Evolutionary conservation across 2,888 invertebrate species (phyloP), one percentile per base, ranked within the genome.

Genomic region (Agriopis leucophaearia): DNA sequence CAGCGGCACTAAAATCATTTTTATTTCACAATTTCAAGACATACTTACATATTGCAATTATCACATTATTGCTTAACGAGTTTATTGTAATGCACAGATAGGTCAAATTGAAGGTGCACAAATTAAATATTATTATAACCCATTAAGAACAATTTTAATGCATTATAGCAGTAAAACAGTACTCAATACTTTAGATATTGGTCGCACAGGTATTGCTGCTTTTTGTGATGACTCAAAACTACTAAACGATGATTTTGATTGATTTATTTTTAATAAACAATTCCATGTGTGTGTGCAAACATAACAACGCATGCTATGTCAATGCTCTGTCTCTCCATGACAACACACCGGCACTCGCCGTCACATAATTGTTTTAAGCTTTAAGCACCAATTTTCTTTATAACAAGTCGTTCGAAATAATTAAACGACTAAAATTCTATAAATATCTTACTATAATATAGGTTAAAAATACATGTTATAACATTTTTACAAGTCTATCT

Each of bases 381-480:
- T 91, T 91, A 93, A 94, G 93, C 93, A 93, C 93, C 94, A 93
- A 94, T 92, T 93, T 93, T 94, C 89, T 91, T 94, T 92, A 92
- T 94, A 94, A 94, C 93, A 92, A 94, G 93, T 93, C 94, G 93
- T 94, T 94, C 91, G 91, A 94, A 94, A 94, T 93, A 93, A 92
- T 91, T 93, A 93, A 94, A 94, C 94, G 93, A 94, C 93, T 90
- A 92, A 92, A 93, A 85, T 91, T 92, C 92, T 93, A 94, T 94
- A 94, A 93, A 94, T 93, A 94, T 93, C 93, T 93, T 93, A 93
- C 90, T 93, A 94, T 93, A 88, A 75, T 92, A 93, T 92, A 92
- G 92, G 90, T 94, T 94, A 92, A 94, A 94, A 94, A 94, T 94
- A 94, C 93, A 92, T 87, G 92, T 93, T 88, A 88, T 92, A 94